phyloP scores from a whole-genome alignment of 2,888 invertebrate genomes.

The Dione vanillae region DNA sequence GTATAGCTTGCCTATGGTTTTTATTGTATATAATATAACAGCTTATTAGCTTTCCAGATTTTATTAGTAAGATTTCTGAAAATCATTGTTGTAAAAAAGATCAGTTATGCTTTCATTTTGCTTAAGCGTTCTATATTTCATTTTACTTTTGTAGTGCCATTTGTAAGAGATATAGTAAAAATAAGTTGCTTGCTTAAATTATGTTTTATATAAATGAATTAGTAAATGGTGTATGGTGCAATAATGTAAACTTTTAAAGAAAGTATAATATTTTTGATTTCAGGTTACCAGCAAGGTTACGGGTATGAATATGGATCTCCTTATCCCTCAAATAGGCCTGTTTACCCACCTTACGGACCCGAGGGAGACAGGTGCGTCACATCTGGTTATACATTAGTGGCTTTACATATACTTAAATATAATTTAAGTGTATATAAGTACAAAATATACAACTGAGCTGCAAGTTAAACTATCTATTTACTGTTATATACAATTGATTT shows the following conservation, averaged over 20 bases:
- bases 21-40: constrained; percentile 2
- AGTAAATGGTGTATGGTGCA: neutral
- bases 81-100: neutral
- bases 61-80: neutral
- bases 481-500: too few species aligned
- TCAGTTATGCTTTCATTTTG: constrained; percentile 6
- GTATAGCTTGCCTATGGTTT: constrained; percentile 10
- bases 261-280: constrained; percentile 16
- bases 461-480: too few species aligned
- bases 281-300: constrained; percentile 87
- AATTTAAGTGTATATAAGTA: too few species aligned
- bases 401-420: too few species aligned
- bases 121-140: constrained; percentile 8
- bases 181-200: constrained; percentile 3
- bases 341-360: constrained; percentile 91
- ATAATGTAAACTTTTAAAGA: neutral
- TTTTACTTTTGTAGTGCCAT: neutral
- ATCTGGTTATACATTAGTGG: neutral
- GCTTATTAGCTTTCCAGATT: constrained; percentile 1
- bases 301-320: constrained; percentile 88
- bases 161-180: too few species aligned
- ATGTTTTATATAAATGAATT: neutral
- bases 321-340: constrained; percentile 89
- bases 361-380: constrained; percentile 86
- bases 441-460: too few species aligned